Percentiles rank a stretch among this genome's conserved stretches.
phyloP scores from a whole-genome alignment of 1,140 invertebrate genomes.

The Microvelia longipes region DNA sequence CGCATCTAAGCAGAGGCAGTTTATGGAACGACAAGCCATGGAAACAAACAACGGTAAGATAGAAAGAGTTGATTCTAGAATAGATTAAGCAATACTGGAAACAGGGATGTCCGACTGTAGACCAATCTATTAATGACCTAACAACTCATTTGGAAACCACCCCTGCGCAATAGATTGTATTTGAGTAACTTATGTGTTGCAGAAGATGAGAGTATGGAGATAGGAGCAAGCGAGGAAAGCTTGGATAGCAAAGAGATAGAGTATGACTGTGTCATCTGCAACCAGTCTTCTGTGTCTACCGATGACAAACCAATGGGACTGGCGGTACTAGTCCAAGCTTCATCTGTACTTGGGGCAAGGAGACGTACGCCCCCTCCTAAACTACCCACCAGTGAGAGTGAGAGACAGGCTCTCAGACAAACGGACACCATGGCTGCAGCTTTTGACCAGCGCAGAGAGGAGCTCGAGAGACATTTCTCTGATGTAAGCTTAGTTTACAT shows the following conservation, averaged over 20 bases:
- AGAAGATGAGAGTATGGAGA: constrained; percentile 48
- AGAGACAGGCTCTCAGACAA: constrained; percentile 34
- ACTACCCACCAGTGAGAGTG: constrained; percentile 50
- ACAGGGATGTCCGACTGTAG: not conserved
- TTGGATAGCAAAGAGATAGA: constrained; percentile 37
- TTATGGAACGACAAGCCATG: constrained; percentile 66
- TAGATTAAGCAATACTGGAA: too few relatives aligned
- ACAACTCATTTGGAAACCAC: not conserved
- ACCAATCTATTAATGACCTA: not conserved
- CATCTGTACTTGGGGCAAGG: constrained; percentile 58
- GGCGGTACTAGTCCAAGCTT: constrained; percentile 55
- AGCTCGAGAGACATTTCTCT: constrained; percentile 55
- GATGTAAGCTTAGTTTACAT: constrained; percentile 35
- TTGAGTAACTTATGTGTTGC: too few relatives aligned
- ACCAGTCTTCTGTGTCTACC: constrained; percentile 69
- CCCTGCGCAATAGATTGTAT: too few relatives aligned
- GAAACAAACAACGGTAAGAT: constrained; percentile 40
- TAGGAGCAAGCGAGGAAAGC: constrained; percentile 40
- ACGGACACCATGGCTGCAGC: constrained; percentile 44
- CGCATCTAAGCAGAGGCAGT: constrained; percentile 76
- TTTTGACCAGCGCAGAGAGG: constrained; percentile 50
- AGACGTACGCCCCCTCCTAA: constrained; percentile 41
- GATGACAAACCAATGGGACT: constrained; percentile 77
- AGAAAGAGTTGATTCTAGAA: too few relatives aligned
- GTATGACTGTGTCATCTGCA: constrained; percentile 93